Evolutionary conservation across 2,113 vertebrate species (phyloP).

Genomic region (Atlantisia rogersi): DNA sequence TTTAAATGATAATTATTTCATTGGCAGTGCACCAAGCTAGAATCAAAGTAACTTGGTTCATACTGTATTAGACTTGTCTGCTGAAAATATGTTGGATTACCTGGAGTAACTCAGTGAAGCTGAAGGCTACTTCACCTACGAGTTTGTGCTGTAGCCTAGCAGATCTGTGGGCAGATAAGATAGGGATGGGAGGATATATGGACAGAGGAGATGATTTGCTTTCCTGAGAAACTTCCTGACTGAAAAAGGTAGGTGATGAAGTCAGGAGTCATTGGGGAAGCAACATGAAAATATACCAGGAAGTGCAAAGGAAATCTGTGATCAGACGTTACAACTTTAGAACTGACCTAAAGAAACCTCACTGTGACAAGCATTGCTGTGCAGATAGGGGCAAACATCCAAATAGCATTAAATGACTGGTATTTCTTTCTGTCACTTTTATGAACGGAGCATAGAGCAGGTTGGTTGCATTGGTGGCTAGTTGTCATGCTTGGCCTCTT

Average conservation of each 20-base stretch:
- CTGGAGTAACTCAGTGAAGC: not conserved
- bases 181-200: not conserved
- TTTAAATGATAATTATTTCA: slow-evolving; percentile 75
- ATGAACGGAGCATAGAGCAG: not conserved
- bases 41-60: slow-evolving; percentile 42
- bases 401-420: not conserved
- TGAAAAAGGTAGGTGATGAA: not conserved
- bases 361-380: not conserved
- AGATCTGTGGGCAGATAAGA: not conserved
- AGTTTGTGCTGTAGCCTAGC: not conserved
- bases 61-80: slow-evolving; percentile 18
- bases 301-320: not conserved
- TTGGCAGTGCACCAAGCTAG: slow-evolving; percentile 49
- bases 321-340: not conserved
- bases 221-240: not conserved
- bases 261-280: not conserved
- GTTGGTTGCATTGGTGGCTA: not conserved
- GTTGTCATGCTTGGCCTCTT: not conserved
- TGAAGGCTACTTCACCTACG: not conserved
- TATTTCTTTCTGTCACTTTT: not conserved
- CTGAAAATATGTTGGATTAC: slow-evolving; percentile 13
- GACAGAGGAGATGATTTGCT: not conserved
- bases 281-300: not conserved
- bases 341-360: not conserved
- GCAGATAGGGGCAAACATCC: not conserved